phyloP scores from a whole-genome alignment of 2,797 vertebrate species.

The Pseudochromis fuscus region DNA sequence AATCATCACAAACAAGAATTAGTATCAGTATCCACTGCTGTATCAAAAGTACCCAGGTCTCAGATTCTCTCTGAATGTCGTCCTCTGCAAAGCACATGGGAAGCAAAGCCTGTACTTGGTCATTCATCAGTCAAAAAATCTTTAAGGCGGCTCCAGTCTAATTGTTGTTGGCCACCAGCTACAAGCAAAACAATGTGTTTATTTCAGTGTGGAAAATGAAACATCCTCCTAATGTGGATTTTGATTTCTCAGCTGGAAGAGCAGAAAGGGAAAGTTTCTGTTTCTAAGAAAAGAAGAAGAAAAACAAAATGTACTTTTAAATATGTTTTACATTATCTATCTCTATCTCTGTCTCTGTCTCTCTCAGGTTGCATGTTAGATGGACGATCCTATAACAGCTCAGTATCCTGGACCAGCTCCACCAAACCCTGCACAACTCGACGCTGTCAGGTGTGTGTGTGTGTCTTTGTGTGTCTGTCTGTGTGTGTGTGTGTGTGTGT shows the following conservation, averaged over 20 bases:
- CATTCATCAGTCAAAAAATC: too few species aligned
- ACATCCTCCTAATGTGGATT: not conserved
- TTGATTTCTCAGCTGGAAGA: not conserved
- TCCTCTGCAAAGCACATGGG: too few species aligned
- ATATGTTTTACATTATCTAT: not conserved
- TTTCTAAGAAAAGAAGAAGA: not conserved
- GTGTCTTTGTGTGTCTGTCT: slow-evolving; percentile 67
- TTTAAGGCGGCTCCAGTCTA: too few species aligned
- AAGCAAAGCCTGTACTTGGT: too few species aligned
- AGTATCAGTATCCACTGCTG: too few species aligned
- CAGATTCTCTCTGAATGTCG: too few species aligned
- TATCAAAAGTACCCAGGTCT: too few species aligned
- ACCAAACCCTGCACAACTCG: slow-evolving; percentile 88
- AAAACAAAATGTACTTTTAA: not conserved
- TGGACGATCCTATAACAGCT: slow-evolving; percentile 92
- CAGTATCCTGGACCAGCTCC: slow-evolving; percentile 89
- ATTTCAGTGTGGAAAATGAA: not conserved
- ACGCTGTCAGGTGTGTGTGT: slow-evolving; percentile 91
- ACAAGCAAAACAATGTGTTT: not conserved
- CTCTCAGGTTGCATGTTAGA: slow-evolving; percentile 89
- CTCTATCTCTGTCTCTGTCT: not conserved
- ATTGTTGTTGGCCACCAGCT: too few species aligned
- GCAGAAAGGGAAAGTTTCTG: not conserved
- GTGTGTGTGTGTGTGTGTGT: slow-evolving; percentile 78
- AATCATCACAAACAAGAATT: too few species aligned